Evolutionary conservation across 2,888 invertebrate genomes (phyloP).

Genomic region (Drosophila birchii): DNA sequence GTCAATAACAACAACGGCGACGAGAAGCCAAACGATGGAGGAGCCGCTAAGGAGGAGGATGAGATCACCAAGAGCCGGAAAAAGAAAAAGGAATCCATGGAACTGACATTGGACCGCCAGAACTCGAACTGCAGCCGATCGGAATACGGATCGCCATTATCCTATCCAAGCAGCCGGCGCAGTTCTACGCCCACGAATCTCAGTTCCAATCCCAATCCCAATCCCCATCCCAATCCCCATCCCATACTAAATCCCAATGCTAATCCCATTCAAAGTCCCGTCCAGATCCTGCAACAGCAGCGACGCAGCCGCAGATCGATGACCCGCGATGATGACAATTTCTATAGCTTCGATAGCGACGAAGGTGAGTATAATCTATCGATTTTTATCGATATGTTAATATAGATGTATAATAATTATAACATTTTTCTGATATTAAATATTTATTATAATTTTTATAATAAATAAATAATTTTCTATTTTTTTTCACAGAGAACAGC

Average conservation of each 20-base stretch:
- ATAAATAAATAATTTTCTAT: not conserved
- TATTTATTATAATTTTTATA: not conserved
- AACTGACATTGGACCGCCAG: conserved; percentile 54
- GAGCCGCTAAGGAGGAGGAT: not conserved
- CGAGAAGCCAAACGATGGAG: not conserved
- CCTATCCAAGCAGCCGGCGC: conserved; percentile 72
- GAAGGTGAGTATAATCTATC: conserved; percentile 68
- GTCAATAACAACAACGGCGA: conserved; percentile 19
- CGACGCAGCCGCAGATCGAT: conserved; percentile 77
- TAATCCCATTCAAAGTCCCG: conserved; percentile 19
- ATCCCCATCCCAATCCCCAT: conserved; percentile 5
- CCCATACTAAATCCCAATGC: conserved; percentile 3
- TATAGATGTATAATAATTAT: no score
- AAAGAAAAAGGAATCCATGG: conserved; percentile 6
- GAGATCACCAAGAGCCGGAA: conserved; percentile 4
- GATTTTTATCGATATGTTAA: not conserved
- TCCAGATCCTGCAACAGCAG: conserved; percentile 27
- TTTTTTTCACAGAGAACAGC: conserved; percentile 74
- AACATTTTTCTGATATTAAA: no score
- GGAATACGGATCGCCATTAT: conserved; percentile 82
- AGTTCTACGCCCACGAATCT: conserved; percentile 71
- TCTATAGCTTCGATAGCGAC: conserved; percentile 84
- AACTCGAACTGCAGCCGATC: conserved; percentile 71
- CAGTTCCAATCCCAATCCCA: conserved; percentile 20
- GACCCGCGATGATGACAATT: conserved; percentile 82